A percentile compares a stretch with the other conserved stretches of the same genome.
These are phyloP conservation scores for Drosophila carrolli DNA, from an alignment of 1,140 invertebrate species.

Conservation along the genomic window DNA sequence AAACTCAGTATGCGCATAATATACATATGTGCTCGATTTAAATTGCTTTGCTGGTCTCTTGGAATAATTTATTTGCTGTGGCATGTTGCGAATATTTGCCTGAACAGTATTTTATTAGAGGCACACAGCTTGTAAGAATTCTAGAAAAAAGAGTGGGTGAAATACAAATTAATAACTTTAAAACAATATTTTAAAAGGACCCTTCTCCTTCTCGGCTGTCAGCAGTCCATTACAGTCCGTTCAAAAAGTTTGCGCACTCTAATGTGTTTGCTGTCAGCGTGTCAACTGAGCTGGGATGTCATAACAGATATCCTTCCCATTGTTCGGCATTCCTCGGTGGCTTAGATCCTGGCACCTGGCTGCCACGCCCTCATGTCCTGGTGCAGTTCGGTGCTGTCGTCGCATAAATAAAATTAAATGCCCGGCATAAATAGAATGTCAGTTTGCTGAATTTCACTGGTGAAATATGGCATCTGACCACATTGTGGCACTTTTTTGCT, in stretches of 20 bases:
- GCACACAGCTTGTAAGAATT: slow-evolving; percentile 5
- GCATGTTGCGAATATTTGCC: slow-evolving; percentile 15
- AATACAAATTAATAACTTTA: not conserved
- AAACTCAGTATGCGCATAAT: slow-evolving; percentile 36
- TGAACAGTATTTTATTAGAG: slow-evolving; percentile 27
- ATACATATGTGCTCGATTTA: slow-evolving; percentile 20
- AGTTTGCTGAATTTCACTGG: slow-evolving; percentile 27
- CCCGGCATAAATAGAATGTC: slow-evolving; percentile 43
- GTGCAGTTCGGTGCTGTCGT: slow-evolving; percentile 21
- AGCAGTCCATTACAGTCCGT: slow-evolving; percentile 13
- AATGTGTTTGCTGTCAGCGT: slow-evolving; percentile 40
- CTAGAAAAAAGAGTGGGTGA: not conserved
- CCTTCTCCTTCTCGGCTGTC: slow-evolving; percentile 3
- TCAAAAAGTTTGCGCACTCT: slow-evolving; percentile 27
- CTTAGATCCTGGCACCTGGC: slow-evolving; percentile 5
- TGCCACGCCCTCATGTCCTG: slow-evolving; percentile 24
- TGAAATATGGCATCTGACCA: slow-evolving; percentile 44
- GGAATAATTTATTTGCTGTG: slow-evolving; percentile 42
- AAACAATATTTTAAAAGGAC: not conserved
- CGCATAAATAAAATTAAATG: slow-evolving; percentile 62
- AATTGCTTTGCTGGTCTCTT: slow-evolving; percentile 27
- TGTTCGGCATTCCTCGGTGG: slow-evolving; percentile 20
- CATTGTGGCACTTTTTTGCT: slow-evolving; percentile 28
- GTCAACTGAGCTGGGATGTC: slow-evolving; percentile 12
- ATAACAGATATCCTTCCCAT: slow-evolving; percentile 29